Percentiles rank a stretch among this genome's conserved stretches.
phyloP scores from a whole-genome alignment of 2,797 vertebrate species.

The Etheostoma nigrum region DNA sequence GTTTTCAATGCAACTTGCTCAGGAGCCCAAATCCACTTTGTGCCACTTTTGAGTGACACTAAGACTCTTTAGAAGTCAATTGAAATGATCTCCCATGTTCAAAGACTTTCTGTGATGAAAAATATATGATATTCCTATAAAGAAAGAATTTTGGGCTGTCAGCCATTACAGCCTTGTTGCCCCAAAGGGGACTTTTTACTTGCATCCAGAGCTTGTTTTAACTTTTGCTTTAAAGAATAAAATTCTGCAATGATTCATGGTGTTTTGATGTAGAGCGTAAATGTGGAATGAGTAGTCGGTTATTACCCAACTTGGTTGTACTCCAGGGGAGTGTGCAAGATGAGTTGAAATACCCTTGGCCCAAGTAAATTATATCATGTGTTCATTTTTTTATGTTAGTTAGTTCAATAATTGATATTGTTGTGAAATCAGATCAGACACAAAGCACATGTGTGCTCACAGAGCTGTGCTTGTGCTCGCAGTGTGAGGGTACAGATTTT shows the following conservation, averaged over 20 bases:
- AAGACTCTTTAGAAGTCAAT: slow-evolving; percentile 61
- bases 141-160: slow-evolving; percentile 66
- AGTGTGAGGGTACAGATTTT: slow-evolving; percentile 2
- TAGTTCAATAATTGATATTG: slow-evolving; percentile 36
- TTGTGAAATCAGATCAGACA: slow-evolving; percentile 41
- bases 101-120: slow-evolving; percentile 73
- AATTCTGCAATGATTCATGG: slow-evolving; percentile 54
- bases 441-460: neutral
- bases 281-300: slow-evolving; percentile 42
- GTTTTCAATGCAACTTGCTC: slow-evolving; percentile 41
- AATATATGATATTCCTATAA: slow-evolving; percentile 69
- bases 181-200: slow-evolving; percentile 46
- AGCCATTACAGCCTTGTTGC: slow-evolving; percentile 54
- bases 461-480: neutral
- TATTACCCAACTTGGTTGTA: slow-evolving; percentile 9
- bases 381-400: slow-evolving; percentile 11
- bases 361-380: slow-evolving; percentile 34
- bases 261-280: slow-evolving; percentile 54
- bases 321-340: slow-evolving; percentile 15
- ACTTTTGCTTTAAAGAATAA: slow-evolving; percentile 62
- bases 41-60: slow-evolving; percentile 52
- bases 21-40: slow-evolving; percentile 26
- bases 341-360: slow-evolving; percentile 33
- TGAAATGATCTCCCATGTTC: slow-evolving; percentile 67
- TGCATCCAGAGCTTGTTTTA: slow-evolving; percentile 55